Evolutionary conservation across 2,113 vertebrate species (phyloP).

Genomic region (Alces alces): DNA sequence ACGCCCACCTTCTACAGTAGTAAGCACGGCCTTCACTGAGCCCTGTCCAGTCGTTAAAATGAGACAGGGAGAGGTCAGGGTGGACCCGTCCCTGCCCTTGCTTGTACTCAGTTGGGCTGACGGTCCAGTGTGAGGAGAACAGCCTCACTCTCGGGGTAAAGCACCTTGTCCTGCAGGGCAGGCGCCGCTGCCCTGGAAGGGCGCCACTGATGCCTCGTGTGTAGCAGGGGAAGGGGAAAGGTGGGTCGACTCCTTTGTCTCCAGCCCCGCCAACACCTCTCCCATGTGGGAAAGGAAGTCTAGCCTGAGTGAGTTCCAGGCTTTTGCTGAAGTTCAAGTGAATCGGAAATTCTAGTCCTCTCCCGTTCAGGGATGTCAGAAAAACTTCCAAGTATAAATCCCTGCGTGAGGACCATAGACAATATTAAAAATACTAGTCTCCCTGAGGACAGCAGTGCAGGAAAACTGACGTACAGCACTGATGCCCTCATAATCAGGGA

Average conservation of each 20-base stretch:
- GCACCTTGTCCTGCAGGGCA: neutral
- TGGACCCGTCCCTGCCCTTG: neutral
- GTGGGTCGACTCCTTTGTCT: neutral
- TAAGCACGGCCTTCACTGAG: neutral
- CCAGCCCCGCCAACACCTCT: neutral
- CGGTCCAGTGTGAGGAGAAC: neutral
- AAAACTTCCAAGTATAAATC: constrained; percentile 68
- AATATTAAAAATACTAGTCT: neutral
- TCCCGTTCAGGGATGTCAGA: constrained; percentile 9
- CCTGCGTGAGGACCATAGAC: neutral
- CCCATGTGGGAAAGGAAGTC: neutral
- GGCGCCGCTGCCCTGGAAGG: neutral
- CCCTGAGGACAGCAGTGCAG: constrained; percentile 19
- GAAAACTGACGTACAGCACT: neutral
- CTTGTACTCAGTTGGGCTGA: neutral
- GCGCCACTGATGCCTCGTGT: neutral
- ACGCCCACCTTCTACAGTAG: neutral
- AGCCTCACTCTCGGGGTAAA: neutral
- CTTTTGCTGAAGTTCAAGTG: constrained; percentile 16
- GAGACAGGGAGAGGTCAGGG: neutral
- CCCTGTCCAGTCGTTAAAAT: neutral
- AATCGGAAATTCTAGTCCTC: constrained; percentile 39
- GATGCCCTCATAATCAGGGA: neutral
- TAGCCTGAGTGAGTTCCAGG: constrained; percentile 24
- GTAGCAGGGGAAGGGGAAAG: neutral